Conservation (phyloP, 2,113 vertebrate species). For the Larimichthys polyactis region DNA sequence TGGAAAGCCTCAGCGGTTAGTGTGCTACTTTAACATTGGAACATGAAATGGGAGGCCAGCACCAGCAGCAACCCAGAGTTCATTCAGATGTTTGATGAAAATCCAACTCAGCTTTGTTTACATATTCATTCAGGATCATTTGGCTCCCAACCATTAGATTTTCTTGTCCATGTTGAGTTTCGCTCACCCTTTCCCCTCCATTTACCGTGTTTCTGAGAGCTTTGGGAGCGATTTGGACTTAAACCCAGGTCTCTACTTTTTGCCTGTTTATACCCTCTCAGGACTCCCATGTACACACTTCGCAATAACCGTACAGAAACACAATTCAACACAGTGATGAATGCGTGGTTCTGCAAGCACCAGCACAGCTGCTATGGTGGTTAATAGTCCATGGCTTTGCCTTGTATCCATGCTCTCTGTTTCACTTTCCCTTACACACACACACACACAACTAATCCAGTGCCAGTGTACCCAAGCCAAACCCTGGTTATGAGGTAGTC, state of each 20-base stretch:
- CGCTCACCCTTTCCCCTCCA: conserved; percentile 33
- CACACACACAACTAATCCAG: conserved; percentile 39
- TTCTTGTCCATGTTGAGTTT: conserved; percentile 27
- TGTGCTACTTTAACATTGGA: conserved; percentile 62
- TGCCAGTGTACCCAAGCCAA: conserved; percentile 57
- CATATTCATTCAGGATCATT: conserved; percentile 62
- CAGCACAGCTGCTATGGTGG: conserved; percentile 56
- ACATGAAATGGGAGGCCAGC: conserved; percentile 58
- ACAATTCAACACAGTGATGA: conserved; percentile 31
- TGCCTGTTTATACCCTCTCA: conserved; percentile 5
- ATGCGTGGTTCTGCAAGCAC: conserved; percentile 55
- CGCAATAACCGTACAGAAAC: conserved; percentile 18
- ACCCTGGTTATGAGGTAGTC: conserved; percentile 60
- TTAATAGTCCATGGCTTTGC: conserved; percentile 50
- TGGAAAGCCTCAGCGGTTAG: conserved; percentile 55
- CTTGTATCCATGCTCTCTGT: conserved; percentile 35
- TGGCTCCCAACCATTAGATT: conserved; percentile 48
- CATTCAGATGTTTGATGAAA: conserved; percentile 66
- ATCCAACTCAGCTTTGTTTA: conserved; percentile 67
- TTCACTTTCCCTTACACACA: conserved; percentile 18
- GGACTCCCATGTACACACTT: conserved; percentile 3
- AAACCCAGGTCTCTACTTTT: conserved; percentile 24
- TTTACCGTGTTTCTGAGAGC: conserved; percentile 46
- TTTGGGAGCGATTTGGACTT: conserved; percentile 43
- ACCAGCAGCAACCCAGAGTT: conserved; percentile 58